These are phyloP conservation scores for Ophonus ardosiacus DNA, from an alignment of 2,888 invertebrate species.

Conservation along the genomic window DNA sequence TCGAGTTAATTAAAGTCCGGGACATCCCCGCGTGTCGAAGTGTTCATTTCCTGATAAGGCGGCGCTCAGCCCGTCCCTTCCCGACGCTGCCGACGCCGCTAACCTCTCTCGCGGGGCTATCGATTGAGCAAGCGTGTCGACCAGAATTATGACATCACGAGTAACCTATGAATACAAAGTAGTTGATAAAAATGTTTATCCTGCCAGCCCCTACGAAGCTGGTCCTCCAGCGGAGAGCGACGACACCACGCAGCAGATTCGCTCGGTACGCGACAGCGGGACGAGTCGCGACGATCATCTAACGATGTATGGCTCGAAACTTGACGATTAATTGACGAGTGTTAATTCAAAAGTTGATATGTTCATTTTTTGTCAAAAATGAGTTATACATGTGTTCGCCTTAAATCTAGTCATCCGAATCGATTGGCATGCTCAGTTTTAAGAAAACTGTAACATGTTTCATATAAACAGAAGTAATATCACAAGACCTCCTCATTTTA, in stretches of 20 bases:
- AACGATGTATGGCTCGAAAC: no score
- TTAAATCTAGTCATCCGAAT: no score
- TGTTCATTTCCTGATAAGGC: constrained; percentile 74
- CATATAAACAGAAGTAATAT: no score
- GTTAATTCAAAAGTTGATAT: no score
- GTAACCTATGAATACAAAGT: constrained; percentile 76
- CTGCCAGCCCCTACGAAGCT: constrained; percentile 63
- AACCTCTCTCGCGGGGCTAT: constrained; percentile 66
- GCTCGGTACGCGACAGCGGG: no score
- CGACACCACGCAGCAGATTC: constrained; percentile 49
- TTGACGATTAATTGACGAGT: no score
- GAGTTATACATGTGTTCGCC: no score
- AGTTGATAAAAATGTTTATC: constrained; percentile 76
- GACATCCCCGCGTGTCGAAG: constrained; percentile 71
- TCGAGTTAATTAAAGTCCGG: constrained; percentile 73
- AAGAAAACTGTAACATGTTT: no score
- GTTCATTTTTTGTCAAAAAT: no score
- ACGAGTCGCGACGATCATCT: no score
- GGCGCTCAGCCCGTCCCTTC: constrained; percentile 64
- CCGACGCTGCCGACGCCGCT: constrained; percentile 7
- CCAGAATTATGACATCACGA: constrained; percentile 75
- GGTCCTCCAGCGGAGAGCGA: constrained; percentile 31
- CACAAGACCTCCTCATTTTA: no score
- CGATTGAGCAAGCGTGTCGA: constrained; percentile 72
- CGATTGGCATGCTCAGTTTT: no score